phyloP scores from a whole-genome alignment of 2,797 vertebrate species.

The Phyllotis vaccarum region DNA sequence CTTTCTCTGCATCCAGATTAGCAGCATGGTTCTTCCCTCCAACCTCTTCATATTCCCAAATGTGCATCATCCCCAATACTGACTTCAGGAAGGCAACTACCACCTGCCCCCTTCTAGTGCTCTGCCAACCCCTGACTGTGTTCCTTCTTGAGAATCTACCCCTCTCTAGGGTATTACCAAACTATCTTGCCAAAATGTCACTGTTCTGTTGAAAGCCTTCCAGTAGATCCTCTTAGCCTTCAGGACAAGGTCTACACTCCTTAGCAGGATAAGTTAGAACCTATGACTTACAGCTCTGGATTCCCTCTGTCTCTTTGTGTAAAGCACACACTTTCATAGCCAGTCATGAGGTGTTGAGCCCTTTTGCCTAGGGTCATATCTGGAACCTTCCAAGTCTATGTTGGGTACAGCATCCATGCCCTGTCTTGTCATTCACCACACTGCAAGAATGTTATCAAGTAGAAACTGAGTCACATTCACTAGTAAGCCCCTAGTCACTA shows the following conservation, averaged over 20 bases:
- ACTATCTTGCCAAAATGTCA: neutral
- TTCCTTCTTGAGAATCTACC: neutral
- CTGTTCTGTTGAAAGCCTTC: neutral
- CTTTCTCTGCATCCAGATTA: neutral
- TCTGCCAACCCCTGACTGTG: neutral
- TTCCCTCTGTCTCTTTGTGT: neutral
- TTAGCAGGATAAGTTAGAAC: neutral
- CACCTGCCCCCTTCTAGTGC: neutral
- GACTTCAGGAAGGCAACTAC: neutral
- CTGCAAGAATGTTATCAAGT: too few species aligned
- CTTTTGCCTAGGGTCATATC: neutral
- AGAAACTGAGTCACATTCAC: neutral
- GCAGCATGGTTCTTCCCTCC: neutral
- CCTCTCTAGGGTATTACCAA: neutral
- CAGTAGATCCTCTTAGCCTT: neutral
- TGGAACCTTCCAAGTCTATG: neutral
- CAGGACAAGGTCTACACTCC: neutral
- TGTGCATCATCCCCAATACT: neutral
- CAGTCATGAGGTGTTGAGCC: neutral
- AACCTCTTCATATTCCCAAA: rapidly evolving
- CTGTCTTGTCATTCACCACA: neutral
- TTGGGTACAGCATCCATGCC: neutral
- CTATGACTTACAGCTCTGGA: neutral
- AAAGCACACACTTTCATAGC: neutral
- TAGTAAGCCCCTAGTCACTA: neutral